phyloP scores from a whole-genome alignment of 2,888 invertebrate species.

The Pteria penguin region DNA sequence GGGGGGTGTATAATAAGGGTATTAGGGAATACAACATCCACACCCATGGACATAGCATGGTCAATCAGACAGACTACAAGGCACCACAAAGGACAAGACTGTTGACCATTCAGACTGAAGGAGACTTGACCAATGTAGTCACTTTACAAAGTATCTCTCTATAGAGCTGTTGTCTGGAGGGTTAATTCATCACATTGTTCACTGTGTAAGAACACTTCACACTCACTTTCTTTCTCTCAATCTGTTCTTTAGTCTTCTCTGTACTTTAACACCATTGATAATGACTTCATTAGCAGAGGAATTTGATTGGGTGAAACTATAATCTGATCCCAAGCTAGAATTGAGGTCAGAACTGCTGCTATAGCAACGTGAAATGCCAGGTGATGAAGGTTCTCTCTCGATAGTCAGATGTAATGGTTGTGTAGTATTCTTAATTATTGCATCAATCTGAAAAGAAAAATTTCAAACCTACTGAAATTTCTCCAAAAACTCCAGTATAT shows the following conservation, averaged over 20 bases:
- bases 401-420: slow-evolving; percentile 86
- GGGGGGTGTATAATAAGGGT: too few relatives aligned
- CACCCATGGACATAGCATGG: too few relatives aligned
- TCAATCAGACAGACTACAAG: too few relatives aligned
- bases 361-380: neutral
- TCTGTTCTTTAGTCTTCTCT: slow-evolving; percentile 30
- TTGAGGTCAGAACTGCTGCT: neutral
- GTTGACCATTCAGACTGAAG: too few relatives aligned
- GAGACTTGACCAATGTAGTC: too few relatives aligned
- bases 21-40: too few relatives aligned
- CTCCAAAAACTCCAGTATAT: too few relatives aligned
- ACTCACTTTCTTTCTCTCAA: slow-evolving; percentile 33
- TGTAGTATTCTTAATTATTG: slow-evolving; percentile 71
- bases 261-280: slow-evolving; percentile 35
- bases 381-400: slow-evolving; percentile 91
- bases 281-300: neutral
- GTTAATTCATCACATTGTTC: neutral
- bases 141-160: too few relatives aligned
- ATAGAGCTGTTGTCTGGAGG: too few relatives aligned
- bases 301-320: neutral
- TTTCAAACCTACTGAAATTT: too few relatives aligned
- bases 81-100: too few relatives aligned
- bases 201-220: neutral
- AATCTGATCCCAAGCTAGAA: neutral
- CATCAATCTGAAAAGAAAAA: slow-evolving; percentile 72